Percentiles rank a stretch among this genome's conserved stretches.
Evolutionary conservation across 2,113 vertebrate species (phyloP).

Genomic region (Labeo rohita): DNA sequence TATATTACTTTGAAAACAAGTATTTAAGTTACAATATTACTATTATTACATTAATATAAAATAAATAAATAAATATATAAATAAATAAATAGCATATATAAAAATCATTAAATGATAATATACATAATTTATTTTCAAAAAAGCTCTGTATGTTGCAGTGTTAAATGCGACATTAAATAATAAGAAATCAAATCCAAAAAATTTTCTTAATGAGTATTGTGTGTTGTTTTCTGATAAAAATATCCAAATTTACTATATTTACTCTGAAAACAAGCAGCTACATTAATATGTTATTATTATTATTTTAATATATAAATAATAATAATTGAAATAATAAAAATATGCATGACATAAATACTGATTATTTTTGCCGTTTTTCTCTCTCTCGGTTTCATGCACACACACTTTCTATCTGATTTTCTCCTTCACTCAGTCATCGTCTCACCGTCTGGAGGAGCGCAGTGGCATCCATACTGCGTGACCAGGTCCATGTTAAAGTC

Average conservation of each 20-base stretch:
- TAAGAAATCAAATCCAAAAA: too few species aligned
- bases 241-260: not conserved
- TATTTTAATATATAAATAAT: not conserved
- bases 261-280: not conserved
- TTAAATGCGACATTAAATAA: too few species aligned
- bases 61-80: too few species aligned
- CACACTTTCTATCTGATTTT: not conserved
- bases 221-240: not conserved
- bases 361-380: not conserved
- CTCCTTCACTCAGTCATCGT: not conserved
- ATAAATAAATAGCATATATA: too few species aligned
- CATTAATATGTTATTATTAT: not conserved
- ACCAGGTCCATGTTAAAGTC: slow-evolving; percentile 79
- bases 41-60: too few species aligned
- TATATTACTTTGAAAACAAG: too few species aligned
- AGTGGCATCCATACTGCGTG: slow-evolving; percentile 86
- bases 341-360: not conserved
- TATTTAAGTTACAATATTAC: too few species aligned
- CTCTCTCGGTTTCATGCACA: not conserved
- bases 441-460: slow-evolving; percentile 71
- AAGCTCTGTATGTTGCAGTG: too few species aligned
- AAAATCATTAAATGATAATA: too few species aligned
- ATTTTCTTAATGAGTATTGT: not conserved
- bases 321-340: not conserved
- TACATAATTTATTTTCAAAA: too few species aligned